Conservation (phyloP, 2,888 invertebrate genomes). For the Eumerus sabulonum region DNA sequence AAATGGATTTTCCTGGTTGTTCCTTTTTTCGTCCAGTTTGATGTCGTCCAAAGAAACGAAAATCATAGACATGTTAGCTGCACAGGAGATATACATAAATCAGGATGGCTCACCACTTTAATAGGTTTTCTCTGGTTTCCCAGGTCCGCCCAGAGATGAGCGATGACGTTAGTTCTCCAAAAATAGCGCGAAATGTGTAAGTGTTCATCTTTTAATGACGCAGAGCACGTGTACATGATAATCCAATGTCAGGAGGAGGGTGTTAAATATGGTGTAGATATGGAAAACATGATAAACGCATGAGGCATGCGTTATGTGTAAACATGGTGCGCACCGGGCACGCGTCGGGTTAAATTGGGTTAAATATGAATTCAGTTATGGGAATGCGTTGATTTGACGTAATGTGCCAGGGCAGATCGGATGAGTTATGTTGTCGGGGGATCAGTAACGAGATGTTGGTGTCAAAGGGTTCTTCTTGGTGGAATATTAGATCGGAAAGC, state of each 20-base stretch:
- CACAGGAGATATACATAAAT: too few relatives aligned
- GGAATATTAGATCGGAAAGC: too few relatives aligned
- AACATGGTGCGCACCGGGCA: conserved; percentile 30
- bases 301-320: conserved; percentile 48
- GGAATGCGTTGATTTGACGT: conserved; percentile 32
- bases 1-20: conserved; percentile 11
- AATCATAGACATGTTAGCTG: too few relatives aligned
- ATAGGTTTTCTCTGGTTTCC: conserved; percentile 52
- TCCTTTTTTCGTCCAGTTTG: neutral
- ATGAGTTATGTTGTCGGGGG: conserved; percentile 44
- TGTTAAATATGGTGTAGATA: conserved; percentile 47
- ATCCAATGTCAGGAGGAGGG: conserved; percentile 30
- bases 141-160: conserved; percentile 25
- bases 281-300: conserved; percentile 61
- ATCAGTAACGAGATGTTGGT: conserved; percentile 25
- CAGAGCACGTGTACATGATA: conserved; percentile 49
- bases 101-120: conserved; percentile 16
- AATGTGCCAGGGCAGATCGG: conserved; percentile 26
- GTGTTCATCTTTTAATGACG: conserved; percentile 55
- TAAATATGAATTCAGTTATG: conserved; percentile 60
- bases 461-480: neutral
- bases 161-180: conserved; percentile 21
- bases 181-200: conserved; percentile 35
- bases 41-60: too few relatives aligned
- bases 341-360: conserved; percentile 58